A percentile compares a stretch with the other conserved stretches of the same genome.
These are phyloP conservation scores for Chrysopilus asiliformis DNA, from an alignment of 2,888 invertebrate genomes.

Conservation along the genomic window DNA sequence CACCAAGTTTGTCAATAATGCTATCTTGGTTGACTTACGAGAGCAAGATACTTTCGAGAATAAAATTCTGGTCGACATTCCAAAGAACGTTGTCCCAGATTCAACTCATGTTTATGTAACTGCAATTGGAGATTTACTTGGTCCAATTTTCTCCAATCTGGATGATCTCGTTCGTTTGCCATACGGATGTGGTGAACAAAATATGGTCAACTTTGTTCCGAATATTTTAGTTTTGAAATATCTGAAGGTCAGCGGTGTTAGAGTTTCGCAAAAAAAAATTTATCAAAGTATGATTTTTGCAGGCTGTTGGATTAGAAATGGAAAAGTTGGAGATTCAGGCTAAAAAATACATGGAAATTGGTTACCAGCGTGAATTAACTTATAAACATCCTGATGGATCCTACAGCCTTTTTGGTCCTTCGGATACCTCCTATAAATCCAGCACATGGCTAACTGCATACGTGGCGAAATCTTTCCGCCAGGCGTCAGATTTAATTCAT, in stretches of 20 bases:
- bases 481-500: constrained; percentile 54
- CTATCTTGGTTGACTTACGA: constrained; percentile 58
- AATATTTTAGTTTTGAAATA: too few relatives aligned
- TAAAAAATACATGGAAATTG: constrained; percentile 39
- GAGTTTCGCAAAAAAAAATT: too few relatives aligned
- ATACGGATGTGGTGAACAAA: constrained; percentile 87
- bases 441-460: constrained; percentile 78
- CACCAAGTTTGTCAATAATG: constrained; percentile 56
- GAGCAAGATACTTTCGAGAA: constrained; percentile 39
- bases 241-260: too few relatives aligned
- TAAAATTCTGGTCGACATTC: constrained; percentile 58
- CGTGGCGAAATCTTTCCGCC: constrained; percentile 62
- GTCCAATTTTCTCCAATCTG: constrained; percentile 62
- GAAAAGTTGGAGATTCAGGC: constrained; percentile 48
- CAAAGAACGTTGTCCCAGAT: constrained; percentile 57
- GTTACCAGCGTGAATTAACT: constrained; percentile 65
- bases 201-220: too few relatives aligned
- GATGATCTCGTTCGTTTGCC: constrained; percentile 64
- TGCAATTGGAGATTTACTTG: constrained; percentile 52
- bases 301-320: too few relatives aligned
- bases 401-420: constrained; percentile 66
- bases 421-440: constrained; percentile 47
- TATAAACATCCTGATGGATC: constrained; percentile 64
- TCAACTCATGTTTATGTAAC: constrained; percentile 61
- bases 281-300: too few relatives aligned